Percentiles rank a stretch among this genome's conserved stretches.
phyloP scores from a whole-genome alignment of 1,140 invertebrate genomes.

The Solenopsis invicta region DNA sequence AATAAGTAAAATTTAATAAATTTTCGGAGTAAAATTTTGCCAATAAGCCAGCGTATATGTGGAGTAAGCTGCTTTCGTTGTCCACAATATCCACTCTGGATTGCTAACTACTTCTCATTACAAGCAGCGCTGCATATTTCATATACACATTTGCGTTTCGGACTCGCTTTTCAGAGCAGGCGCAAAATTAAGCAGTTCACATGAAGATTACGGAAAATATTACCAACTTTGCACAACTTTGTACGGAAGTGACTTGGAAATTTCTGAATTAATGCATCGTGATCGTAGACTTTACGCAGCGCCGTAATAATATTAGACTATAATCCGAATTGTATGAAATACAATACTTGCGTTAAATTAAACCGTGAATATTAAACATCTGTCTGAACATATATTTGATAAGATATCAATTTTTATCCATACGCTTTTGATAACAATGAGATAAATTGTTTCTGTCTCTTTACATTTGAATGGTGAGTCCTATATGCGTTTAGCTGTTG shows the following conservation, averaged over 20 bases:
- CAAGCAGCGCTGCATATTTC: conserved; percentile 44
- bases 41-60: conserved; percentile 38
- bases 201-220: conserved; percentile 33
- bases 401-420: background rate
- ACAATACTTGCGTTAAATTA: background rate
- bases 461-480: too few species aligned
- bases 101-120: conserved; percentile 45
- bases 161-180: background rate
- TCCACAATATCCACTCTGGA: conserved; percentile 15
- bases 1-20: conserved; percentile 51
- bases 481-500: too few species aligned
- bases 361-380: conserved; percentile 10
- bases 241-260: background rate
- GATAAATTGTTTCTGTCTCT: too few species aligned
- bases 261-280: conserved; percentile 16
- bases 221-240: conserved; percentile 1
- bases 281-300: conserved; percentile 9
- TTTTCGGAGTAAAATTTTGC: conserved; percentile 40
- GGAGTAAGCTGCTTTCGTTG: conserved; percentile 40
- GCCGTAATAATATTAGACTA: conserved; percentile 6
- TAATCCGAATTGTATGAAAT: background rate
- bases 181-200: conserved; percentile 32
- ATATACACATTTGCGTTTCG: conserved; percentile 46
- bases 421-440: background rate
- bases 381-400: background rate